These are phyloP conservation scores for Premnoplex brunnescens DNA, from an alignment of 2,797 vertebrate genomes.

Conservation along the genomic window DNA sequence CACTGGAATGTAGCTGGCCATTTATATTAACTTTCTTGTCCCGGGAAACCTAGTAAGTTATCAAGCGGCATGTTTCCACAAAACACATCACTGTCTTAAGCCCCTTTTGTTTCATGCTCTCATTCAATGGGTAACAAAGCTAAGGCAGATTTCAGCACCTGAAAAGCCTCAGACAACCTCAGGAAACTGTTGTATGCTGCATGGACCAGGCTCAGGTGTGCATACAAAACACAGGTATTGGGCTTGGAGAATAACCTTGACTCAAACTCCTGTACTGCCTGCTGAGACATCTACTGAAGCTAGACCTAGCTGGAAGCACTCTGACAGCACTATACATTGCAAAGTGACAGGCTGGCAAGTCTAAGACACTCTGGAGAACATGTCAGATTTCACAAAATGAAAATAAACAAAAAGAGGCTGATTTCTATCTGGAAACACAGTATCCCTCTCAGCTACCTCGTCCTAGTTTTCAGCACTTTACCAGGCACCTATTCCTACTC, in stretches of 20 bases:
- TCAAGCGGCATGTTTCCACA: constrained; percentile 23
- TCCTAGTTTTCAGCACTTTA: background rate
- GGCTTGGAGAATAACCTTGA: background rate
- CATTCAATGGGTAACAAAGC: background rate
- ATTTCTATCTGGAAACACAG: background rate
- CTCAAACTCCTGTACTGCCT: background rate
- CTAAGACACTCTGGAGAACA: background rate
- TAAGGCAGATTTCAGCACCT: background rate
- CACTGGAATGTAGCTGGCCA: constrained; percentile 48
- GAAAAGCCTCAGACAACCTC: background rate
- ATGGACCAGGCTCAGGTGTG: background rate
- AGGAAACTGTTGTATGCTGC: background rate
- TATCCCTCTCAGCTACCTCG: background rate
- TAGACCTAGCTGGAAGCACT: background rate
- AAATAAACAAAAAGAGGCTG: background rate
- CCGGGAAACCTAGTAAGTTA: constrained; percentile 32
- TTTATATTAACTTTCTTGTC: constrained; percentile 58
- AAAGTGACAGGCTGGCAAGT: background rate
- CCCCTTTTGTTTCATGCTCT: background rate
- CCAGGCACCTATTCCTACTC: background rate
- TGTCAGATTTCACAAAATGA: background rate
- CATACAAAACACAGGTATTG: background rate
- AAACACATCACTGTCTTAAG: constrained; percentile 8
- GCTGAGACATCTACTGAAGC: background rate
- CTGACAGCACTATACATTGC: background rate